A percentile compares a stretch with the other conserved stretches of the same genome.
phyloP scores from a whole-genome alignment of 2,113 vertebrate species.

The Thinocorus orbignyianus region DNA sequence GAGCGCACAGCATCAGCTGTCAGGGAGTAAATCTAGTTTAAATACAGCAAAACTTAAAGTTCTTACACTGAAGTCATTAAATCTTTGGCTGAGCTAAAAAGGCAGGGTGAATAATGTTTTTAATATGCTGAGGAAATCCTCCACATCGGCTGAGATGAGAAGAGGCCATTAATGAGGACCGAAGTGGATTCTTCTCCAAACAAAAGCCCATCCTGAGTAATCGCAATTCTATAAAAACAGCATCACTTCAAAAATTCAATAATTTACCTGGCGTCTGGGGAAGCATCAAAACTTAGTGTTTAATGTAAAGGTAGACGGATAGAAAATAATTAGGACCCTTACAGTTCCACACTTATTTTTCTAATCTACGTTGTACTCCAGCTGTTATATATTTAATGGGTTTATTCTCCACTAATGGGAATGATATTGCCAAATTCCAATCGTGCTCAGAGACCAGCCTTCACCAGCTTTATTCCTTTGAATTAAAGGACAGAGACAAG shows the following conservation, averaged over 20 bases:
- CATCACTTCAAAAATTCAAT: background rate
- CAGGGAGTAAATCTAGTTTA: background rate
- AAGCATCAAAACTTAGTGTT: background rate
- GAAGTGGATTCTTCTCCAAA: background rate
- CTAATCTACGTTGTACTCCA: background rate
- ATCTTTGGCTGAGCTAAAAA: slow-evolving; percentile 22
- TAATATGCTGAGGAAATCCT: slow-evolving; percentile 41
- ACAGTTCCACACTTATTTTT: background rate
- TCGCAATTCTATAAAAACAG: slow-evolving; percentile 21
- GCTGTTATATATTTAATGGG: background rate
- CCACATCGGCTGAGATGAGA: background rate
- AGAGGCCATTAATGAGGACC: slow-evolving; percentile 14
- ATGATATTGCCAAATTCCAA: background rate
- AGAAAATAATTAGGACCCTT: slow-evolving; percentile 7
- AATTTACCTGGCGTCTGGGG: background rate
- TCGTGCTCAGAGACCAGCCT: background rate
- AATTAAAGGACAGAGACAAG: background rate
- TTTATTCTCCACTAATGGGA: background rate
- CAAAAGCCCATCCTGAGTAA: background rate
- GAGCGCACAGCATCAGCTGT: background rate
- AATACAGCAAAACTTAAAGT: background rate
- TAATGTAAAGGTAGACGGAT: background rate
- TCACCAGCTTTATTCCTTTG: background rate
- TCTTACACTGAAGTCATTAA: background rate
- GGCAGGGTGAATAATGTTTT: slow-evolving; percentile 27